phyloP scores from a whole-genome alignment of 2,797 vertebrate genomes.

The Chelidonichthys spinosus region DNA sequence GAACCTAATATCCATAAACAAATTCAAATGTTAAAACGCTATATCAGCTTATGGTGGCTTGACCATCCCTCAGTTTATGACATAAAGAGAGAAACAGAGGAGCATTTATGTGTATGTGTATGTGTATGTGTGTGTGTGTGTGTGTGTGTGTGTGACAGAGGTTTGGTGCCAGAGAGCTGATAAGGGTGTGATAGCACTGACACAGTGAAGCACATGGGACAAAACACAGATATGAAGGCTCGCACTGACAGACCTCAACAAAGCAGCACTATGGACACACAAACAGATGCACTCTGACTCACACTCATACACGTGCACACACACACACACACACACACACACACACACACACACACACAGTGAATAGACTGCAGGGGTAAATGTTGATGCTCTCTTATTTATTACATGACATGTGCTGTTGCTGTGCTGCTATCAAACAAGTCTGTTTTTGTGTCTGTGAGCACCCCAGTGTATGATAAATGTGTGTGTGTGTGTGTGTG shows the following conservation, averaged over 20 bases:
- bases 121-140: constrained; percentile 19
- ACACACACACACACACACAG: not conserved
- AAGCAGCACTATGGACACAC: not conserved
- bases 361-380: constrained; percentile 21
- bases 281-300: not conserved
- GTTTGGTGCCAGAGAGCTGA: constrained; percentile 44
- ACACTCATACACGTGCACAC: constrained; percentile 7
- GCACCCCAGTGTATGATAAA: not conserved
- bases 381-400: constrained; percentile 37
- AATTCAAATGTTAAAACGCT: constrained; percentile 25
- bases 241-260: constrained; percentile 16
- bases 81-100: constrained; percentile 7
- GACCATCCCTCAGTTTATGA: constrained; percentile 7
- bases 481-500: constrained; percentile 29
- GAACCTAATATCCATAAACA: constrained; percentile 4
- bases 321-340: not conserved
- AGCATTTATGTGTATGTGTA: not conserved
- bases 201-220: constrained; percentile 39
- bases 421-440: not conserved
- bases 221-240: constrained; percentile 43
- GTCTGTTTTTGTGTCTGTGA: not conserved
- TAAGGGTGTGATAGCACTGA: constrained; percentile 43
- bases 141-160: not conserved
- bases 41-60: constrained; percentile 11
- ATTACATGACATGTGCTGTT: constrained; percentile 18